Evolutionary conservation across 1,140 invertebrate species (phyloP).

Genomic region (Drosophila setifemur): DNA sequence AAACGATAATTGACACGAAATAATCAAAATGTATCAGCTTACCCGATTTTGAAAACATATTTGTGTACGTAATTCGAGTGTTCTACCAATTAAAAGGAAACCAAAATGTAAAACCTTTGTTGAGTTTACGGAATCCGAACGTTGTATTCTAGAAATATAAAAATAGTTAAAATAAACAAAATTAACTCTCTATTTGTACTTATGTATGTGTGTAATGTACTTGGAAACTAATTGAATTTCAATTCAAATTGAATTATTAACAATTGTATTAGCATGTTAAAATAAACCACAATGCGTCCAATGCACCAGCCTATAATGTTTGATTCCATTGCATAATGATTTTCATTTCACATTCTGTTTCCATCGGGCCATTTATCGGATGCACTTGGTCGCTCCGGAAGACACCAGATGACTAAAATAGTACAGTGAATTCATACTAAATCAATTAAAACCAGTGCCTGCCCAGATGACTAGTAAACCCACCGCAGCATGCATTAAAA

Average conservation of each 20-base stretch:
- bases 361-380: not conserved
- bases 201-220: conserved; percentile 42
- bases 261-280: conserved; percentile 51
- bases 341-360: conserved; percentile 23
- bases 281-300: conserved; percentile 45
- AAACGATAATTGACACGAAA: conserved; percentile 5
- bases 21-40: conserved; percentile 36
- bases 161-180: conserved; percentile 19
- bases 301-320: conserved; percentile 38
- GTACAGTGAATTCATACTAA: conserved; percentile 45
- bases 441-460: conserved; percentile 63
- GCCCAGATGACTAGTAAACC: not conserved
- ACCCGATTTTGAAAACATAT: conserved; percentile 57
- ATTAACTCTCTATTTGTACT: conserved; percentile 33
- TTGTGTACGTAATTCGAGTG: conserved; percentile 76
- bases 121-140: conserved; percentile 1
- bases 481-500: conserved; percentile 70
- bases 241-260: conserved; percentile 59
- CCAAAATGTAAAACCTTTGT: not conserved
- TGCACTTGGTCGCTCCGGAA: no score
- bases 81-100: conserved; percentile 43
- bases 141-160: conserved; percentile 1
- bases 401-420: not conserved
- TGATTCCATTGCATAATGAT: conserved; percentile 48
- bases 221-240: conserved; percentile 57